Conservation (phyloP, 2,113 vertebrate genomes). For the Cyanocitta stelleri region DNA sequence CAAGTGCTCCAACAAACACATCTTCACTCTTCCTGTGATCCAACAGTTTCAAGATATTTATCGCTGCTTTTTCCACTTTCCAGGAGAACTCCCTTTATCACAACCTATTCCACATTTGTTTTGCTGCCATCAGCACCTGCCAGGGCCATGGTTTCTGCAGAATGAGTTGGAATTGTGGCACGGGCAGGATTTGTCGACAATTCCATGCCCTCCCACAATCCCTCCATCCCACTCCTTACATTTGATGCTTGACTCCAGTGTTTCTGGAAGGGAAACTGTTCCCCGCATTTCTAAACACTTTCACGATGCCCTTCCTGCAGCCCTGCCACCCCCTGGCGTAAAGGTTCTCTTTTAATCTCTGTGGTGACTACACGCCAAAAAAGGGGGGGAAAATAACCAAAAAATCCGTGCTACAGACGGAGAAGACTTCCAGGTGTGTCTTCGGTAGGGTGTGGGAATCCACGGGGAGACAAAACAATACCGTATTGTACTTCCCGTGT, state of each 20-base stretch:
- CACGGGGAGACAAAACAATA: not conserved
- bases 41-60: not conserved
- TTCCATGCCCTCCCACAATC: not conserved
- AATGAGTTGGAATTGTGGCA: not conserved
- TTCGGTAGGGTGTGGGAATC: not conserved
- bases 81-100: slow-evolving; percentile 5
- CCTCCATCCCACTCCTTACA: not conserved
- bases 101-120: not conserved
- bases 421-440: not conserved
- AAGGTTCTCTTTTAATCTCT: not conserved
- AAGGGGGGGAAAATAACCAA: fast-evolving
- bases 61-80: not conserved
- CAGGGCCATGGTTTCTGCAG: not conserved
- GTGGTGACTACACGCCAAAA: fast-evolving
- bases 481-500: not conserved
- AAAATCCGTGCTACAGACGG: fast-evolving
- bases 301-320: not conserved
- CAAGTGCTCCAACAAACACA: not conserved
- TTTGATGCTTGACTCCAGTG: not conserved
- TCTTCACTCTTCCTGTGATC: not conserved
- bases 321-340: not conserved
- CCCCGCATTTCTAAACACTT: not conserved
- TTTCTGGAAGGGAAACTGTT: not conserved
- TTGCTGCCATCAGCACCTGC: slow-evolving; percentile 32
- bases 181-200: not conserved